Evolutionary conservation across 2,113 vertebrate species (phyloP), one percentile per base, ranked within the genome.

Genomic region (Epinephelus lanceolatus): DNA sequence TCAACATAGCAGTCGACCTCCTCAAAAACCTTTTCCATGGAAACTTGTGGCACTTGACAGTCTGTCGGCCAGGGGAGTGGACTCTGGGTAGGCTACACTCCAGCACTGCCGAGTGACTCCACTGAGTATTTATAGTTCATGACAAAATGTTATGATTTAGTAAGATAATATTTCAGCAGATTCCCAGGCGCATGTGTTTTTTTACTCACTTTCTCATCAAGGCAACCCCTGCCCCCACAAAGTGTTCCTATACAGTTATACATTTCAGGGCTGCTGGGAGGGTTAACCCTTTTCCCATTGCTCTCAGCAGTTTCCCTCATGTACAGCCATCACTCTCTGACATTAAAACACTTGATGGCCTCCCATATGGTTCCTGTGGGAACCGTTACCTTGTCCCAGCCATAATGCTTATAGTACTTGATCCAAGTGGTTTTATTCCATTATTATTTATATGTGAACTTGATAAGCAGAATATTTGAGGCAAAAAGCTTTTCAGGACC

Each of bases 101-200:
- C 79, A 94, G 93, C 86, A 77, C 25, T 91, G 91, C 40, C 5
- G 40, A 40, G 40, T 40, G 40, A 90, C 91, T 94, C 86, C 78
- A 93, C 93, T 83, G 86, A 94, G 77, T 91, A 93, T 95, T 96
- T 96, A 93, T 93, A 95, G 92, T 79, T 95, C 88, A 93, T 95
- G 83, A 95, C 81, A 90, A 93, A 92, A 95, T 94, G 89, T 94
- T 94, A 94, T 89, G 86, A 94, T 95, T 95, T 92, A 87, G 93
- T 83, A 93, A 93, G 95, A 88, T 93, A 94, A 94, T 93, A 95
- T 95, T 96, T 96, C 92, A 94, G 90, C 92, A 82, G 86, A 90
- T 93, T 95, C 92, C 87, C 88, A 92, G 84, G 91, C 93, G 90
- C 94, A 93, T 94, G 89, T 95, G 92, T 92, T 95, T 89, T 90